Evolutionary conservation across 2,888 invertebrate genomes (phyloP), one percentile per base, ranked within the genome.

Genomic region (Trachelus tabidus): DNA sequence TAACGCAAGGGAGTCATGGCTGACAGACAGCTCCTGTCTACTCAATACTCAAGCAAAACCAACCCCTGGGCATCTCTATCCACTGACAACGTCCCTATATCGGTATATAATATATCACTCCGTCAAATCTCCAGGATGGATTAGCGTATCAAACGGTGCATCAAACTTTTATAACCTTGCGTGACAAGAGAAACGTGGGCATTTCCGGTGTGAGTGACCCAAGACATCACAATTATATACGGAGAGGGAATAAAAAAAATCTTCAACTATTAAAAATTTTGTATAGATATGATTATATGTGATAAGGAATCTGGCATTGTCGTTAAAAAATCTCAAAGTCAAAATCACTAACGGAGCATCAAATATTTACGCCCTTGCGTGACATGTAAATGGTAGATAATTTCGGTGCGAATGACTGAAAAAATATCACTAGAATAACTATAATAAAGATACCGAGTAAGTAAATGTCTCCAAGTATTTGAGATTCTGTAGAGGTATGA

Each of bases 11-110:
- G 85, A 82, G 81, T 79, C 77, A 83, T 79, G 77, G 75, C 76
- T 80, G 83, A 82, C 79, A 86, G 89, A 89, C 89, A 88, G 87
- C 84, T 87, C 85, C 87, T 87, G 88, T 88, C 88, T 88, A 86
- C 85, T 85, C 84, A 85, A 88, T 87, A 87, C 83, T 84, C 85
- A 83, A 86, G 85, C 87, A 85, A 88, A 87, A 85, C 79, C 85
- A 75, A 76, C 80, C 81, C 81, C 73, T 76, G 73, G 75, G 75
- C 77, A 75, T 75, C 68, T 75, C 68, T 76, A 68, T 73, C 69
- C 69, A 77, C 73, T 40, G 74, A 69, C 77, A 77, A 69, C 77
- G 69, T 69, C 34, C 30, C 35, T 56, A 56, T 56, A 56, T 56
- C 56, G 56, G 23, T 56, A 56, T 56, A 56, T 56, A 56, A 56